Evolutionary conservation across 2,888 invertebrate species (phyloP).

Genomic region (Tanypteryx hageni): DNA sequence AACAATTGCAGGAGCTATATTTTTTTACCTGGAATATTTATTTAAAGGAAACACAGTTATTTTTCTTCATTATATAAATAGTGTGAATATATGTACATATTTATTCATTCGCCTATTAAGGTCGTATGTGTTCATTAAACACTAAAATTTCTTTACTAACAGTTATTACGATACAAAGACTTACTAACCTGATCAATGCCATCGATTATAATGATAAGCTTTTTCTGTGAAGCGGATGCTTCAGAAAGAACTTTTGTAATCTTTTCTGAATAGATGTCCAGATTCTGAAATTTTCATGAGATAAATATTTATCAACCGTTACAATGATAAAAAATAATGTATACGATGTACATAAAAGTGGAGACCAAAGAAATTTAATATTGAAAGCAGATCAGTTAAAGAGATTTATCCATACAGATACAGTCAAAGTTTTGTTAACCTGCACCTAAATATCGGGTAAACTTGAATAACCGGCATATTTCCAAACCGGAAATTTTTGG

Average conservation of each 20-base stretch:
- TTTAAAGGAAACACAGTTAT: not conserved
- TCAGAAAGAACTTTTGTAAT: conserved; percentile 78
- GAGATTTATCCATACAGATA: not conserved
- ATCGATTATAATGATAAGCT: conserved; percentile 85
- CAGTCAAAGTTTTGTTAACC: too few relatives aligned
- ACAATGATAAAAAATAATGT: not conserved
- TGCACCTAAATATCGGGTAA: too few relatives aligned
- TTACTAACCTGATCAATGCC: conserved; percentile 82
- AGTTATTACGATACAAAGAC: too few relatives aligned
- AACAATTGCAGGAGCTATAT: conserved; percentile 79
- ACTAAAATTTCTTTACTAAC: too few relatives aligned
- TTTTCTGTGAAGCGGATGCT: conserved; percentile 78
- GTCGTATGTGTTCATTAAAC: too few relatives aligned
- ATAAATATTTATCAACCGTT: not conserved
- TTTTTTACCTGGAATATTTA: conserved; percentile 70
- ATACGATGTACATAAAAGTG: not conserved
- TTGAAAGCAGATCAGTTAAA: not conserved
- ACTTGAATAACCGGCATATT: too few relatives aligned
- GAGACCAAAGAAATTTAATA: not conserved
- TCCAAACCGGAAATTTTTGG: too few relatives aligned
- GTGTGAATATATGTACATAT: too few relatives aligned
- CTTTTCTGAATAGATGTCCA: conserved; percentile 82
- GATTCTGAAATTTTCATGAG: conserved; percentile 78
- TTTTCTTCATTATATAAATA: too few relatives aligned
- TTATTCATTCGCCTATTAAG: too few relatives aligned